phyloP scores from a whole-genome alignment of 2,888 invertebrate genomes.

The Syrista parreyssii region DNA sequence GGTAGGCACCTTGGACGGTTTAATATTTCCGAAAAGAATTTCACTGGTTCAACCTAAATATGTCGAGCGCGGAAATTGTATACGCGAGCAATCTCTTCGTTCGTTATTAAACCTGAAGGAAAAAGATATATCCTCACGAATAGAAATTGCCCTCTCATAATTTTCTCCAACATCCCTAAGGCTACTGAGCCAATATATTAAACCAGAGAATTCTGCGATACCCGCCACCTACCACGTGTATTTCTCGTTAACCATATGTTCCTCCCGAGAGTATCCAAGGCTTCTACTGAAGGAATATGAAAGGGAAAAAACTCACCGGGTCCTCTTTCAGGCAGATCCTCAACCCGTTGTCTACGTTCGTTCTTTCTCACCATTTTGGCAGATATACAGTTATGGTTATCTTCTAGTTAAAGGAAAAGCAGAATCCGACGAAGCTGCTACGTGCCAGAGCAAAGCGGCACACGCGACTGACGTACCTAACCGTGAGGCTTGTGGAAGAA shows the following conservation, averaged over 20 bases:
- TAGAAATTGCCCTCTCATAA: neutral
- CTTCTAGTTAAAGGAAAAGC: neutral
- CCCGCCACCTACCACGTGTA: neutral
- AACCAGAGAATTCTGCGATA: neutral
- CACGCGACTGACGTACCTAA: slow-evolving; percentile 24
- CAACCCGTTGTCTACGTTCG: slow-evolving; percentile 50
- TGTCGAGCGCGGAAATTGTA: neutral
- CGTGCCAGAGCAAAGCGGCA: slow-evolving; percentile 25
- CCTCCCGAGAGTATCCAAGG: neutral
- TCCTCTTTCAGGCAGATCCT: slow-evolving; percentile 67
- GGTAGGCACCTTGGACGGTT: neutral
- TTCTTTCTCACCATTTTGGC: slow-evolving; percentile 66
- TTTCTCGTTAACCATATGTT: neutral
- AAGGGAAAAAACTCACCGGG: slow-evolving; percentile 66
- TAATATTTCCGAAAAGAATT: neutral
- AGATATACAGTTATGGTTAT: neutral
- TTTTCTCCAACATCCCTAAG: neutral
- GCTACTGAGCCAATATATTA: neutral
- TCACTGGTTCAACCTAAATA: neutral
- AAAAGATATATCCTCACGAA: neutral
- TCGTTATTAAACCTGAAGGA: neutral
- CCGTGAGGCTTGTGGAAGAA: neutral
- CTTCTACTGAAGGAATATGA: neutral
- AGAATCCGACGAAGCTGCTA: slow-evolving; percentile 10
- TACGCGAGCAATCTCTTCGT: neutral